Conservation (phyloP, 2,888 invertebrate species). For the Bedellia somnulentella region DNA sequence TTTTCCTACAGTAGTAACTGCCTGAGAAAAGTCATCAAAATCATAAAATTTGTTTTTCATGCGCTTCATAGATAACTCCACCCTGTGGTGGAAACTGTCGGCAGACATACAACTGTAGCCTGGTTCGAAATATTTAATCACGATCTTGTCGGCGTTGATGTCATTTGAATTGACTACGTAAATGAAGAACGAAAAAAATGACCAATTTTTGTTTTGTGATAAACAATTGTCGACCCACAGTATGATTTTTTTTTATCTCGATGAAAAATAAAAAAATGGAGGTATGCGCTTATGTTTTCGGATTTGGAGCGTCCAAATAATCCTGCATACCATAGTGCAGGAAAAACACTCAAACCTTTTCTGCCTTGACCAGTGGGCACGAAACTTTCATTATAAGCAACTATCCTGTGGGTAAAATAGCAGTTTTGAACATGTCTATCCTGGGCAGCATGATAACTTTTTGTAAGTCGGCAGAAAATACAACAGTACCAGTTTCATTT, state of each 20-base stretch:
- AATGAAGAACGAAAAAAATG: conserved; percentile 6
- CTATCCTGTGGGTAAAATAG: conserved; percentile 7
- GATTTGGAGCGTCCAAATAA: conserved; percentile 7
- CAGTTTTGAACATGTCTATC: conserved; percentile 8
- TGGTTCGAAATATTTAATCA: conserved; percentile 8
- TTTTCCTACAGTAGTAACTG: too few species aligned
- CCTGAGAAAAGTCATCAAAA: conserved; percentile 8
- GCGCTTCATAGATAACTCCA: conserved; percentile 8
- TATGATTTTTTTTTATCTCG: neutral
- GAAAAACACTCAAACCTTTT: conserved; percentile 8
- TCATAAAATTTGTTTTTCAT: conserved; percentile 9
- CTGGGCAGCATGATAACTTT: conserved; percentile 9
- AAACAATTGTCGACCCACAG: conserved; percentile 7
- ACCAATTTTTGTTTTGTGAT: conserved; percentile 8
- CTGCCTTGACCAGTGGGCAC: conserved; percentile 4
- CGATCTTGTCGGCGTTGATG: conserved; percentile 7
- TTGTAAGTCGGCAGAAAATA: conserved; percentile 9
- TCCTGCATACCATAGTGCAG: conserved; percentile 10
- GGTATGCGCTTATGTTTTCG: too few species aligned
- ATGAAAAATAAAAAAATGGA: too few species aligned
- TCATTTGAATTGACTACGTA: conserved; percentile 5
- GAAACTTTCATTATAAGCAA: too few species aligned
- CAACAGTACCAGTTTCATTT: conserved; percentile 5
- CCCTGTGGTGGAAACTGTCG: conserved; percentile 8
- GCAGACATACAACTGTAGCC: conserved; percentile 9